A percentile compares a stretch with the other conserved stretches of the same genome.
These are phyloP conservation scores for Oligia latruncula DNA, from an alignment of 2,888 invertebrate species.

Conservation along the genomic window DNA sequence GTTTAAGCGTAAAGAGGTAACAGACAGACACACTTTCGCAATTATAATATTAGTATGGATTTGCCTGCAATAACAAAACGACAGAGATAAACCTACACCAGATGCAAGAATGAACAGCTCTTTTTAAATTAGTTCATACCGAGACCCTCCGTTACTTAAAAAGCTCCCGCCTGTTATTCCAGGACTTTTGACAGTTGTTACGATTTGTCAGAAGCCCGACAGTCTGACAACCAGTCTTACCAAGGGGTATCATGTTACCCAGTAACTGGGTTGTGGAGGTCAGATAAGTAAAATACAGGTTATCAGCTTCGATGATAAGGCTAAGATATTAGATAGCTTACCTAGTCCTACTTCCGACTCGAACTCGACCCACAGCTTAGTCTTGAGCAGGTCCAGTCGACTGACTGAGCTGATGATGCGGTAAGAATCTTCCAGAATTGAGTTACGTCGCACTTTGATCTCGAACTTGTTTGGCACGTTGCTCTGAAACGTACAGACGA, in stretches of 20 bases:
- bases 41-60: no score
- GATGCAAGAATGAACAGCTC: neutral
- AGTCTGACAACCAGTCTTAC: neutral
- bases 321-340: constrained; percentile 71
- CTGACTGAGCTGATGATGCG: constrained; percentile 97
- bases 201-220: no score
- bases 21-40: no score
- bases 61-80: neutral
- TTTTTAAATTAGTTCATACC: neutral
- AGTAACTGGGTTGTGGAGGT: neutral
- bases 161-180: neutral
- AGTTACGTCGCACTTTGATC: constrained; percentile 97
- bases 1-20: no score
- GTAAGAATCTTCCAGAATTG: constrained; percentile 99
- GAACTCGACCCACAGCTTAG: constrained; percentile 99
- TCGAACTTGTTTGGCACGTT: constrained; percentile 99
- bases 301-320: no score
- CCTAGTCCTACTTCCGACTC: constrained; percentile 97
- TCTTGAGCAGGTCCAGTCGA: constrained; percentile 97
- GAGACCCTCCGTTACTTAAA: neutral
- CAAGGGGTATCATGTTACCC: neutral
- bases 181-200: neutral
- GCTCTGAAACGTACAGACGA: constrained; percentile 89
- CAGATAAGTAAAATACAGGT: neutral
- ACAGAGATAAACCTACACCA: neutral